phyloP scores from a whole-genome alignment of 2,113 vertebrate species.

The Chlorodrepanis virens region DNA sequence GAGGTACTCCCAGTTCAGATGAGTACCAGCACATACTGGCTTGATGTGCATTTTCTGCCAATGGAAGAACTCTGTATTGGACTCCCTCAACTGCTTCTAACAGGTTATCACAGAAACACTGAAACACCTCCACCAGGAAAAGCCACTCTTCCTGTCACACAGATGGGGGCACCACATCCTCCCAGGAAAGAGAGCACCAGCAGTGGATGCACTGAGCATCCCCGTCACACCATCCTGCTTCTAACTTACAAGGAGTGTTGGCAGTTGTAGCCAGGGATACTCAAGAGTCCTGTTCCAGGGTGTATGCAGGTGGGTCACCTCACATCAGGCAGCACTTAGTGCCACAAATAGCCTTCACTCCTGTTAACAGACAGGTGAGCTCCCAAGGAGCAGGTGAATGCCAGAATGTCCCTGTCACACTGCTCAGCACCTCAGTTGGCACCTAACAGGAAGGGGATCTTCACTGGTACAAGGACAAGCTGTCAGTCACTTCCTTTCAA shows the following conservation, averaged over 20 bases:
- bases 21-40: not conserved
- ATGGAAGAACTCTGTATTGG: accelerated
- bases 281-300: not conserved
- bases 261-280: not conserved
- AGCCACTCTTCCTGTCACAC: accelerated
- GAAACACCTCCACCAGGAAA: not conserved
- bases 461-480: not conserved
- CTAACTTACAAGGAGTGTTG: not conserved
- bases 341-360: not conserved
- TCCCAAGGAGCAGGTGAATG: not conserved
- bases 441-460: not conserved
- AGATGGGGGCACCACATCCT: not conserved
- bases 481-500: not conserved
- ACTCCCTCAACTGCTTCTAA: not conserved
- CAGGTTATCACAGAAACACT: not conserved
- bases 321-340: not conserved
- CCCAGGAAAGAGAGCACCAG: not conserved
- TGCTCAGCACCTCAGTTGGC: not conserved
- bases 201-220: not conserved
- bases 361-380: accelerated
- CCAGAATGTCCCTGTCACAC: not conserved
- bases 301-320: not conserved
- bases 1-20: not conserved
- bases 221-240: not conserved
- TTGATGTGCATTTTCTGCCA: not conserved